Evolutionary conservation across 2,797 vertebrate genomes (phyloP), one percentile per base, ranked within the genome.

Genomic region (Meda fulgida): DNA sequence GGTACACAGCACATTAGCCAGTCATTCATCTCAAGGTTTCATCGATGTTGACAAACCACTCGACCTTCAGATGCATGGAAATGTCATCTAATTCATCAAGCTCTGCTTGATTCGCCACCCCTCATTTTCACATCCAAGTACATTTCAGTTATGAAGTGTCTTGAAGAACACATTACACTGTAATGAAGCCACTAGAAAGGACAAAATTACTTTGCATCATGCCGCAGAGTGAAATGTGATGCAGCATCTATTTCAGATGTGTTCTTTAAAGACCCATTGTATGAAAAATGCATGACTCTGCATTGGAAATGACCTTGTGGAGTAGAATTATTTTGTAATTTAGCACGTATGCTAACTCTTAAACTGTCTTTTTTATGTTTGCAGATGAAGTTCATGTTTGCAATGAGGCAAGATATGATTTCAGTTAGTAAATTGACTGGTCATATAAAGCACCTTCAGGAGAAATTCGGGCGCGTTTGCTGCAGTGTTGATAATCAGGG

Each of bases 61-160:
- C 92, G 93, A 95, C 94, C 94, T 95, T 95, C 93, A 93, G 92
- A 88, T 91, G 89, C 89, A 87, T 89, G 29, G 29, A 93, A 94
- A 93, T 93, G 93, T 92, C 93, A 92, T 91, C 90, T 93, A 92
- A 94, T 94, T 93, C 92, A 93, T 90, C 88, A 86, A 87, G 65
- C 80, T 63, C 84, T 81, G 90, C 87, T 87, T 89, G 89, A 92
- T 92, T 92, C 88, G 88, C 87, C 89, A 90, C 89, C 81, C 63
- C 83, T 92, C 88, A 89, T 92, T 93, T 91, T 92, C 86, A 90
- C 86, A 89, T 85, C 83, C 71, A 46, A 81, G 89, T 84, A 87
- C 87, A 79, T 91, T 91, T 91, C 85, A 75, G 73, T 89, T 88
- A 78, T 82, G 85, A 86, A 88, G 82, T 88, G 89, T 92, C 82